These are phyloP conservation scores for Aphrophora alni DNA, from an alignment of 2,888 invertebrate species.

Conservation along the genomic window DNA sequence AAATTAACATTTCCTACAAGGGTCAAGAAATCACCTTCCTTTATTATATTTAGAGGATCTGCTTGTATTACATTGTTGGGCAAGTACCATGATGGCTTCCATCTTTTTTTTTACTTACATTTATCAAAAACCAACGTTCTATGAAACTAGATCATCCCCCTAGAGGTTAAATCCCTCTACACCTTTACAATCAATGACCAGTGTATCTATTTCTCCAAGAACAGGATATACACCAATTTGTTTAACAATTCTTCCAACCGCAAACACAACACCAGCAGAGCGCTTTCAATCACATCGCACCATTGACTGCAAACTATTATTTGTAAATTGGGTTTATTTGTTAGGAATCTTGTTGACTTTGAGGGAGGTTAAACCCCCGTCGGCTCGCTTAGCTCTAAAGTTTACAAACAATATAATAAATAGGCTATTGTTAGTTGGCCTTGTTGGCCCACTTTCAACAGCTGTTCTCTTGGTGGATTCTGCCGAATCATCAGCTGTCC, in stretches of 20 bases:
- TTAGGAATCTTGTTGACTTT: not conserved
- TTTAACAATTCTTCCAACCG: not conserved
- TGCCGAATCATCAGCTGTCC: slow-evolving; percentile 2
- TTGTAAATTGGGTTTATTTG: slow-evolving; percentile 35
- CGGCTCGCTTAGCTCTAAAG: not conserved
- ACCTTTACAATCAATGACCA: no score
- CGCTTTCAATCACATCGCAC: slow-evolving; percentile 30
- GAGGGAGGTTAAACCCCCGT: not conserved
- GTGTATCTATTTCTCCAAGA: not conserved
- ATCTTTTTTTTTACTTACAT: no score
- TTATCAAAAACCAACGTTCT: no score
- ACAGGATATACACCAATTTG: not conserved
- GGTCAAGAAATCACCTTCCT: no score
- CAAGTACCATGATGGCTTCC: no score
- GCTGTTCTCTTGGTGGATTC: not conserved
- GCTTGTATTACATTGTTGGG: no score
- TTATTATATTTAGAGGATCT: no score
- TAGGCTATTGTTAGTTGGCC: not conserved
- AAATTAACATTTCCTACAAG: no score
- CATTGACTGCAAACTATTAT: slow-evolving; percentile 20
- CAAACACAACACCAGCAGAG: not conserved
- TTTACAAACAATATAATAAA: not conserved
- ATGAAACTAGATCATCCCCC: no score
- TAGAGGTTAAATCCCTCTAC: no score
- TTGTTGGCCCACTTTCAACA: not conserved